Conservation (phyloP, 2,113 vertebrate genomes). For the Plectropomus leopardus region DNA sequence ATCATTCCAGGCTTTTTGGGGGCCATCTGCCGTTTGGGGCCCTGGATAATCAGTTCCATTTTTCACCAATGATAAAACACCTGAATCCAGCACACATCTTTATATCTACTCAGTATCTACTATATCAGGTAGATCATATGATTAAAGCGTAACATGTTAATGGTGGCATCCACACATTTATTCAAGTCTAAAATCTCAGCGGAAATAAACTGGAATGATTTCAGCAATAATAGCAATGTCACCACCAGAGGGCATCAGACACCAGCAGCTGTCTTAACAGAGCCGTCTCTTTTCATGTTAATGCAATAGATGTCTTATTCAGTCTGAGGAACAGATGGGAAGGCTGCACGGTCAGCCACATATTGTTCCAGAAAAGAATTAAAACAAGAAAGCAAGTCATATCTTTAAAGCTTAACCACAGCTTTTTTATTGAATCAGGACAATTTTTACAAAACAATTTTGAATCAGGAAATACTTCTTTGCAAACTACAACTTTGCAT, state of each 20-base stretch:
- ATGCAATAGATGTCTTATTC: no score
- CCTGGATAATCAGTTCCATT: no score
- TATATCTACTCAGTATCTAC: background rate
- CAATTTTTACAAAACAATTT: conserved; percentile 81
- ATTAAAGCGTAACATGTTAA: background rate
- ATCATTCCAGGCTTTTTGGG: no score
- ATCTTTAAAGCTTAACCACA: conserved; percentile 58
- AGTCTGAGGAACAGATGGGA: background rate
- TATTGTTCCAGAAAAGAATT: background rate
- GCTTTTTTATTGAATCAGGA: conserved; percentile 83
- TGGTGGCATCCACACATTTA: background rate
- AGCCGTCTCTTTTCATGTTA: background rate
- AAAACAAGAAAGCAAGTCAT: background rate
- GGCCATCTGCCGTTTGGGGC: no score
- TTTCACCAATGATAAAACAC: no score
- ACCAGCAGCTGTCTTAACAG: background rate
- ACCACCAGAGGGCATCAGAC: conserved; percentile 12
- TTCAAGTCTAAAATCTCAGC: background rate
- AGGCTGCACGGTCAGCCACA: background rate
- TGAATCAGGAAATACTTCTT: conserved; percentile 75
- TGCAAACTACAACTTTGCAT: conserved; percentile 83
- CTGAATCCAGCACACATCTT: background rate
- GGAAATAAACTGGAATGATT: background rate
- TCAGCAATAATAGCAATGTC: background rate
- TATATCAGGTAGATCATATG: background rate